Base-by-base conservation (phyloP, 2,888 invertebrate genomes). In the Euphydryas editha region DNA sequence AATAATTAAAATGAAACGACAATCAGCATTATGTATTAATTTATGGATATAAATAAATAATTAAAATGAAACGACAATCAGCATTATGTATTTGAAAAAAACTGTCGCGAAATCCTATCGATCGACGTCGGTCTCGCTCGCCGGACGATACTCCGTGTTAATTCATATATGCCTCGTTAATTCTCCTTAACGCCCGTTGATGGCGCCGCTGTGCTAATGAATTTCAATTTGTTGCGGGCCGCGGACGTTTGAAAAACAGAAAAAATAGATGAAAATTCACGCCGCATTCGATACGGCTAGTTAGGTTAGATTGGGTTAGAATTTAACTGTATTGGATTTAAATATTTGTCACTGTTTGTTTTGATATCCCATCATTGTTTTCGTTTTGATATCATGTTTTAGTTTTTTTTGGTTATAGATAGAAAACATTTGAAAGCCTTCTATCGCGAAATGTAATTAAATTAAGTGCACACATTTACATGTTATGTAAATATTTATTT, bases 111-210 rank as follows among this genome's bases (percentile, higher is more conserved):
- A 75, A 76, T 74, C 71, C 62, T 75, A 78, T 78, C 76, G 78
- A 79, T 76, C 78, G 73, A 15, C 30, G 39, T 54, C 69, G 71
- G 76, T 77, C 78, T 78, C 77, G 76, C 70, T 75, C 65, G 71
- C 69, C 73, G 65, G 58, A 58, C 70, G 72, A 67, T 60, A 70
- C 67, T 81, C 84, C 82, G 85, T 87, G 88, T 88, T 90, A 88
- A 89, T 89, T 90, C 88, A 87, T 87, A 88, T 85, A 85, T 80
- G 82, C 73, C 85, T 86, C 88, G 90, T 91, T 90, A 90, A 90
- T 91, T 90, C 85, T 90, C 86, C 86, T 90, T 89, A 86, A 89
- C 90, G 81, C 86, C 82, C 84, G 81, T 80, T 81, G 80, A 80
- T 83, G 85, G 80, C 78, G 78, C 82, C 81, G 80, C 78, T 80